These are phyloP conservation scores for Macheiramphus alcinus DNA, from an alignment of 2,113 vertebrate genomes.

Conservation along the genomic window DNA sequence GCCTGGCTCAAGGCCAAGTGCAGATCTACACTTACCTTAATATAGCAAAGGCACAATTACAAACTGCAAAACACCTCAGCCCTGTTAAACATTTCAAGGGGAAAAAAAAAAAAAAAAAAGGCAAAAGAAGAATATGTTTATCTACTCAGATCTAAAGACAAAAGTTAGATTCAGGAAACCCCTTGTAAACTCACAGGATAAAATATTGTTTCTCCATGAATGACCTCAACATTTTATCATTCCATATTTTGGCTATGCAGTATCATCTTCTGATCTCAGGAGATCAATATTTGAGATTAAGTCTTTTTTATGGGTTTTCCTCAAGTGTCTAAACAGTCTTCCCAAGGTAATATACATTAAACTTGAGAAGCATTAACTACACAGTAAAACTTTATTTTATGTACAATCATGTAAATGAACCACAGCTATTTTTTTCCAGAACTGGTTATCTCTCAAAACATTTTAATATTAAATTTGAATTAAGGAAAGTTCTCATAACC, in stretches of 20 bases:
- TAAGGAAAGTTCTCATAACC: neutral
- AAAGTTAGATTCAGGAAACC: neutral
- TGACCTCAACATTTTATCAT: neutral
- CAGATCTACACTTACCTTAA: neutral
- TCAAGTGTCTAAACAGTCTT: neutral
- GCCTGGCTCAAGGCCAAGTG: neutral
- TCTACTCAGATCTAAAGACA: neutral
- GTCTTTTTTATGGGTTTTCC: neutral
- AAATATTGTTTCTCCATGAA: neutral
- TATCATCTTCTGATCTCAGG: neutral
- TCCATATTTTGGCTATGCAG: neutral
- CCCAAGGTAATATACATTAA: neutral
- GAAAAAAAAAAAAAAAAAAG: too few relatives aligned
- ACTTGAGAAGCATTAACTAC: neutral
- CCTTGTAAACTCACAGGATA: neutral
- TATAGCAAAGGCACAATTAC: neutral
- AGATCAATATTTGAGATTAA: neutral
- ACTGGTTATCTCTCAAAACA: neutral
- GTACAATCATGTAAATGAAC: neutral
- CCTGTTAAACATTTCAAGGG: neutral
- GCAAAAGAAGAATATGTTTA: neutral
- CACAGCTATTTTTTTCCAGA: neutral
- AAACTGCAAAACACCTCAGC: neutral
- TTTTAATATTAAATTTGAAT: neutral
- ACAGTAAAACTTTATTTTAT: neutral